phyloP scores from a whole-genome alignment of 2,113 vertebrate species.

The Boleophthalmus pectinirostris region DNA sequence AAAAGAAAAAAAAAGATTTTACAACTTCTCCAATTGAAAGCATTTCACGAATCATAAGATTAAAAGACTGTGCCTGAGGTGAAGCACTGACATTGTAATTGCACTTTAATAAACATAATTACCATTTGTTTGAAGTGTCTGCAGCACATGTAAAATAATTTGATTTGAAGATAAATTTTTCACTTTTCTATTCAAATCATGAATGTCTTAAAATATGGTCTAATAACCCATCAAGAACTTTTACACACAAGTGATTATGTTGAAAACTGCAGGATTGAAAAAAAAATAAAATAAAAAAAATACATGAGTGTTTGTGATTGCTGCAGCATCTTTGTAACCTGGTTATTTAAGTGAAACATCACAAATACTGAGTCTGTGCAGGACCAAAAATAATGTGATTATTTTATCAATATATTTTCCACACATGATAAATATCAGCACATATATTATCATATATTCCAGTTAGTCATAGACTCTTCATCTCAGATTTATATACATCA shows the following conservation, averaged over 20 bases:
- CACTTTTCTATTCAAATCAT: neutral
- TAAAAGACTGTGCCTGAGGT: constrained; percentile 43
- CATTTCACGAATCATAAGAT: neutral
- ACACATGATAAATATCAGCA: constrained; percentile 64
- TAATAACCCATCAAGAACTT: neutral
- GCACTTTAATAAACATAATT: constrained; percentile 69
- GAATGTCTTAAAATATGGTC: neutral
- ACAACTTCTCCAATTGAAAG: neutral
- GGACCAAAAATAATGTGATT: constrained; percentile 58
- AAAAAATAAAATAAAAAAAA: constrained; percentile 40
- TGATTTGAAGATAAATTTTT: neutral
- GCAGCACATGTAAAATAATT: constrained; percentile 34
- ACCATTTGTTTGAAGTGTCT: constrained; percentile 29
- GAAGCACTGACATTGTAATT: constrained; percentile 69
- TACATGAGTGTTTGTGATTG: constrained; percentile 43
- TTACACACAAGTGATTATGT: neutral
- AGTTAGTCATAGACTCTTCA: constrained; percentile 76
- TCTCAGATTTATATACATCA: constrained; percentile 78
- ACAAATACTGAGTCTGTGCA: constrained; percentile 67
- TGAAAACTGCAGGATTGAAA: constrained; percentile 39
- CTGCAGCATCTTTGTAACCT: constrained; percentile 63
- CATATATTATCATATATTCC: constrained; percentile 68
- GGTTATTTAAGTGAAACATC: constrained; percentile 62
- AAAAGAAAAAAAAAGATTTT: neutral
- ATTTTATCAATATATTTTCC: constrained; percentile 10